phyloP scores from a whole-genome alignment of 2,113 vertebrate genomes.

The Dicerorhinus sumatrensis region DNA sequence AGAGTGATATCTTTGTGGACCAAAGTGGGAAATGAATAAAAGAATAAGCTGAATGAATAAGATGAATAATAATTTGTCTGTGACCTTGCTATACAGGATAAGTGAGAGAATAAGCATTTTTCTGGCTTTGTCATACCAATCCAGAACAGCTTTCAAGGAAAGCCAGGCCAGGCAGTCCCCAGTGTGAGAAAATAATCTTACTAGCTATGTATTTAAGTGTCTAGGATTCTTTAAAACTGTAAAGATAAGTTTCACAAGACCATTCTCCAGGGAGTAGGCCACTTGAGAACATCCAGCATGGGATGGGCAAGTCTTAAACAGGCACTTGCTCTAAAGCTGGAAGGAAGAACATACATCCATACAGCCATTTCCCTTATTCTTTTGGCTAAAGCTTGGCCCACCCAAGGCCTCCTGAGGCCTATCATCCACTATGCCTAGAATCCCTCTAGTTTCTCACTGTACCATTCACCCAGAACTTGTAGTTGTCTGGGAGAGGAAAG shows the following conservation, averaged over 20 bases:
- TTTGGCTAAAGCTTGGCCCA: neutral
- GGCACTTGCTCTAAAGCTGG: conserved; percentile 15
- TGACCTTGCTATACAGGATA: neutral
- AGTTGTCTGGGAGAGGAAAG: conserved; percentile 43
- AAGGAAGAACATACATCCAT: neutral
- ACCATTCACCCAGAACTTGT: neutral
- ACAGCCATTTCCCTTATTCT: neutral
- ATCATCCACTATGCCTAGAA: neutral
- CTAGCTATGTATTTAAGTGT: conserved; percentile 25
- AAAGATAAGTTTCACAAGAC: neutral
- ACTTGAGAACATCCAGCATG: neutral
- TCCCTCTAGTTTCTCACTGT: conserved; percentile 25
- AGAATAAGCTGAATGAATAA: conserved; percentile 29
- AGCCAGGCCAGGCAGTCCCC: neutral
- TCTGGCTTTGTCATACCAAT: conserved; percentile 14
- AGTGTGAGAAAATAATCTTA: conserved; percentile 47
- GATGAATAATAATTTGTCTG: neutral
- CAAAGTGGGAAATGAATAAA: conserved; percentile 20
- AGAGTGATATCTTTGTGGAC: neutral
- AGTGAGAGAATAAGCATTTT: neutral
- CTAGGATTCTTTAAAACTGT: conserved; percentile 16
- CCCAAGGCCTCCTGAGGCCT: neutral
- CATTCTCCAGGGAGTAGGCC: neutral
- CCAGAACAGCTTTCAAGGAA: conserved; percentile 41
- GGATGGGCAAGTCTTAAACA: neutral